Evolutionary conservation across 2,888 invertebrate genomes (phyloP), one percentile per base, ranked within the genome.

Genomic region (Heliothis peltigera): DNA sequence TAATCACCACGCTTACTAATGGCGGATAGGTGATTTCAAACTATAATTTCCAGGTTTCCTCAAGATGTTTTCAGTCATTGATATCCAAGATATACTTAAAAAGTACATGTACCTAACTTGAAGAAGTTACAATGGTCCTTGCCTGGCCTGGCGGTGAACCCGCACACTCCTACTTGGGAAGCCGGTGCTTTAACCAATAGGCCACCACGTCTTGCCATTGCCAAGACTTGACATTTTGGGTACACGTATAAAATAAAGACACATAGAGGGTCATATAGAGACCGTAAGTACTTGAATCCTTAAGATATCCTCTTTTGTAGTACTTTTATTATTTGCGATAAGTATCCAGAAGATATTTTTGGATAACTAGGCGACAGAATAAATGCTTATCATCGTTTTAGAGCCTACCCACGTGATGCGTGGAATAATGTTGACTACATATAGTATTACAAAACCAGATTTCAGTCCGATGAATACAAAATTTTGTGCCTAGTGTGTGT

Each of bases 381-480:
- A 69, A 67, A 78, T 69, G 62, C 60, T 78, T 81, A 81, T 78
- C 76, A 47, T 55, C 12, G 7, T 56, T 59, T 58, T 43, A 53
- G 65, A 74, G 64, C 60, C 80, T 76, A 63, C 68, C 70, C 75
- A 79, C 76, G 25, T 71, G 65, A 60, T 43, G 64, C 42, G 58
- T 66, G 70, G 47, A 65, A 73, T 73, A 79, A 70, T 71, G 59
- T 59, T 53, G 70, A 79, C 68, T 71, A 61, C 59, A 53, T 65
- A 51, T 70, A 80, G 72, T 79, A 60, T 71, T 65, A 53, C 43
- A 7, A 71, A 80, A 71, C 66, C 68, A 70, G 73, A 79, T 52
- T 78, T 73, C 66, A 69, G 70, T 61, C 64, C 62, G 79, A 69
- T 78, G 81, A 79, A 81, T 80, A 80, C 77, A 49, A 73, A 81